phyloP scores from a whole-genome alignment of 2,888 invertebrate genomes.

The Dasysyrphus albostriatus region DNA sequence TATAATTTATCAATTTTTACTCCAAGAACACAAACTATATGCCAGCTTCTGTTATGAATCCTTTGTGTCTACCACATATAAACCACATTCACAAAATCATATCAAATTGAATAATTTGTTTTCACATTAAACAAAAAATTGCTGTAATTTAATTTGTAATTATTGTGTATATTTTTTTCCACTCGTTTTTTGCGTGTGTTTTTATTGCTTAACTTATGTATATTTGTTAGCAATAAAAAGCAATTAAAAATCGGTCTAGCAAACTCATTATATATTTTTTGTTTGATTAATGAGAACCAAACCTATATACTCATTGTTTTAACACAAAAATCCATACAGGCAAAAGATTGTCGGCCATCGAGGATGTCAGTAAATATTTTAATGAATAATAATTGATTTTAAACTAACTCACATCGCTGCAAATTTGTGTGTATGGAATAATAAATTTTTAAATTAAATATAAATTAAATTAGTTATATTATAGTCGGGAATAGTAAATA shows the following conservation, averaged over 20 bases:
- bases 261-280: conserved; percentile 54
- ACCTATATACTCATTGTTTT: conserved; percentile 13
- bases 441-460: not conserved
- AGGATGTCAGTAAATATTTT: conserved; percentile 4
- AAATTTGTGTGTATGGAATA: not conserved
- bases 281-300: conserved; percentile 66
- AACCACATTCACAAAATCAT: conserved; percentile 6
- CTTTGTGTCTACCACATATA: not conserved
- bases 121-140: conserved; percentile 49
- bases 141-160: conserved; percentile 66
- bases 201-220: not conserved
- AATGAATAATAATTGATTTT: conserved; percentile 45
- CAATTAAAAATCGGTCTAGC: conserved; percentile 61
- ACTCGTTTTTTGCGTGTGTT: not conserved
- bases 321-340: not conserved
- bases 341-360: not conserved
- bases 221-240: conserved; percentile 36
- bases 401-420: not conserved
- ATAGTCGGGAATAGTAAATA: not conserved
- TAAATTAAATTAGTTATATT: not conserved
- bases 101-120: conserved; percentile 43
- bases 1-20: not conserved
- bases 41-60: not conserved
- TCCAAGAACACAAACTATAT: not conserved
- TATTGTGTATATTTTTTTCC: conserved; percentile 24